Evolutionary conservation across 2,797 vertebrate genomes (phyloP).

Genomic region (Gephyroberyx darwinii): DNA sequence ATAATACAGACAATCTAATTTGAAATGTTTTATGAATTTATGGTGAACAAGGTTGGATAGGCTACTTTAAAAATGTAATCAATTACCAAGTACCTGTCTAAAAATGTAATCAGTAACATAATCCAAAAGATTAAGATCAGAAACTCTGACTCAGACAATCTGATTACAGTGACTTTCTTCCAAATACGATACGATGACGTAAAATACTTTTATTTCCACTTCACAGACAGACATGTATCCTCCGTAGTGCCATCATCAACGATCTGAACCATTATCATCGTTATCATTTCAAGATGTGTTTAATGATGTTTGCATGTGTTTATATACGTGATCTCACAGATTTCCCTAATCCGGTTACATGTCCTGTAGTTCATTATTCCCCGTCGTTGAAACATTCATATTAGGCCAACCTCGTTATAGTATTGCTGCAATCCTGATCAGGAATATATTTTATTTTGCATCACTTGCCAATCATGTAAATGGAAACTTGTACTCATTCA

Average conservation of each 20-base stretch:
- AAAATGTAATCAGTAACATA: not conserved
- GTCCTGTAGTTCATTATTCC: slow-evolving; percentile 28
- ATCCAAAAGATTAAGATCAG: too few relatives aligned
- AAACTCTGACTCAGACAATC: too few relatives aligned
- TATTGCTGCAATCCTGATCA: slow-evolving; percentile 26
- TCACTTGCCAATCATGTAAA: slow-evolving; percentile 65
- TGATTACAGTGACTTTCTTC: not conserved
- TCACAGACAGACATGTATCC: not conserved
- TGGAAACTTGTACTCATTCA: slow-evolving; percentile 34
- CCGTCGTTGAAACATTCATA: slow-evolving; percentile 11
- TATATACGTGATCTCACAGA: slow-evolving; percentile 41
- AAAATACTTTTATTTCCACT: not conserved
- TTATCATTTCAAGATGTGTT: slow-evolving; percentile 18
- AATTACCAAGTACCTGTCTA: not conserved
- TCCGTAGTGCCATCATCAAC: slow-evolving; percentile 9
- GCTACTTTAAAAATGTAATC: not conserved
- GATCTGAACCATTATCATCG: not conserved
- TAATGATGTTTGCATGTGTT: slow-evolving; percentile 43
- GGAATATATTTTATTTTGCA: slow-evolving; percentile 59
- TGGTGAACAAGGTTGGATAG: not conserved
- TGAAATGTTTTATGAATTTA: not conserved
- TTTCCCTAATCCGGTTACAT: slow-evolving; percentile 30
- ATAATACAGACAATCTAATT: not conserved
- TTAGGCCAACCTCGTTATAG: slow-evolving; percentile 44
- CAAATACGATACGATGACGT: too few relatives aligned